Conservation (phyloP, 2,888 invertebrate species). For the Sesamia inferens region DNA sequence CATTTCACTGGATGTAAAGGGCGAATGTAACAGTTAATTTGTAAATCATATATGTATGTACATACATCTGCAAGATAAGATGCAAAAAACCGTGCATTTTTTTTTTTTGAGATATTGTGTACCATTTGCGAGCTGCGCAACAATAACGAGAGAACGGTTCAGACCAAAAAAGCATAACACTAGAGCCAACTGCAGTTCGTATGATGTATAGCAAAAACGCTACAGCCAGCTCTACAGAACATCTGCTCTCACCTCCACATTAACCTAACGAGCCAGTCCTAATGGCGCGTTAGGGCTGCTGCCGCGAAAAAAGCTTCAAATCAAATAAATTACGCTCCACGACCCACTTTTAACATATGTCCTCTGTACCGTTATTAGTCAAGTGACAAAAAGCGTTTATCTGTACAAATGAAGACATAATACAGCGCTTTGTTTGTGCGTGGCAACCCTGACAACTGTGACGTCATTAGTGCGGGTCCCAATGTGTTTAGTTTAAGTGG, state of each 20-base stretch:
- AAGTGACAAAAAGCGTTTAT: conserved; percentile 82
- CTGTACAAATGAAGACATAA: conserved; percentile 77
- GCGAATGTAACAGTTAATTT: background rate
- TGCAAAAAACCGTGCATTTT: conserved; percentile 1
- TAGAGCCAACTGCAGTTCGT: conserved; percentile 77
- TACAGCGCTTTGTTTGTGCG: conserved; percentile 67
- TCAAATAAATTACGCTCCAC: conserved; percentile 83
- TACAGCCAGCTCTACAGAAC: conserved; percentile 75
- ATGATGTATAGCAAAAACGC: conserved; percentile 86
- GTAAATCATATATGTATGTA: background rate
- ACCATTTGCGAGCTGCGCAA: conserved; percentile 63
- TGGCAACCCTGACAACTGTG: conserved; percentile 65
- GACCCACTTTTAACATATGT: conserved; percentile 82
- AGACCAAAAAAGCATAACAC: conserved; percentile 71
- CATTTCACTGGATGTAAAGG: background rate
- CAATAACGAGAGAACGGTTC: conserved; percentile 62
- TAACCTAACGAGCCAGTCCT: conserved; percentile 88
- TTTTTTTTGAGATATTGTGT: conserved; percentile 31
- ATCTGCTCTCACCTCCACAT: conserved; percentile 87
- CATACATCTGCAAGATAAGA: conserved; percentile 11
- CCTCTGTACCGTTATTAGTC: conserved; percentile 78
- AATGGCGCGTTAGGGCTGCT: conserved; percentile 85
- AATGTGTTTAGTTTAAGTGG: conserved; percentile 59
- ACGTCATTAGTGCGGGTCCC: conserved; percentile 63
- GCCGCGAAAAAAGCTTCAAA: conserved; percentile 81